Evolutionary conservation across 2,797 vertebrate species (phyloP), one percentile per base, ranked within the genome.

Genomic region (Chrosomus eos): DNA sequence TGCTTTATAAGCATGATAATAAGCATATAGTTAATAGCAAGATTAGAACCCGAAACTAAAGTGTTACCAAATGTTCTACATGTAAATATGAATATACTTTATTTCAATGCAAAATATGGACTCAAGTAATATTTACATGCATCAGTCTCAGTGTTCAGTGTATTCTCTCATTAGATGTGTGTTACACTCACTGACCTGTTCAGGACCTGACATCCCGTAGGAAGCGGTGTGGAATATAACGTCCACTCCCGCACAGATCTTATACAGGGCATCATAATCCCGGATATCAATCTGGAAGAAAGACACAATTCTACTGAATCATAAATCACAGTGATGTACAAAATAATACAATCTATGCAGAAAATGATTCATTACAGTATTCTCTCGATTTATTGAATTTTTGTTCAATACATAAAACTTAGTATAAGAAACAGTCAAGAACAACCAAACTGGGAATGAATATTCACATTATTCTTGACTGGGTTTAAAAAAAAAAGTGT

Each of bases 211-310:
- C 96, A 99, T 97, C 87, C 98, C 98, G 1, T 96, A 97, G 64
- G 97, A 97, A 1, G 97, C 98, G 2, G 95, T 93, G 48, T 99
- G 98, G 88, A 98, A 99, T 79, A 99, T 89, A 86, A 97, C 98
- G 90, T 97, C 96, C 1, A 96, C 96, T 0, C 95, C 97, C 87
- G 97, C 94, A 78, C 97, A 97, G 38, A 95, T 94, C 58, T 91
- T 93, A 84, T 94, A 94, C 53, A 98, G 93, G 21, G 96, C 94
- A 2, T 95, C 91, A 70, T 96, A 96, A 90, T 98, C 96, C 55
- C 96, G 94, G 81, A 99, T 94, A 85, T 99, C 98, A 7, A 93
- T 95, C 98, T 99, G 91, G 0, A 86, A 92, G n/a, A 53, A 81
- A 72, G 51, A 58, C 14, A 80, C 67, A 51, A 4, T 76, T 33